Percentiles rank a stretch among this genome's conserved stretches.
Evolutionary conservation across 2,113 vertebrate species (phyloP).

Genomic region (Rafetus swinhoei): DNA sequence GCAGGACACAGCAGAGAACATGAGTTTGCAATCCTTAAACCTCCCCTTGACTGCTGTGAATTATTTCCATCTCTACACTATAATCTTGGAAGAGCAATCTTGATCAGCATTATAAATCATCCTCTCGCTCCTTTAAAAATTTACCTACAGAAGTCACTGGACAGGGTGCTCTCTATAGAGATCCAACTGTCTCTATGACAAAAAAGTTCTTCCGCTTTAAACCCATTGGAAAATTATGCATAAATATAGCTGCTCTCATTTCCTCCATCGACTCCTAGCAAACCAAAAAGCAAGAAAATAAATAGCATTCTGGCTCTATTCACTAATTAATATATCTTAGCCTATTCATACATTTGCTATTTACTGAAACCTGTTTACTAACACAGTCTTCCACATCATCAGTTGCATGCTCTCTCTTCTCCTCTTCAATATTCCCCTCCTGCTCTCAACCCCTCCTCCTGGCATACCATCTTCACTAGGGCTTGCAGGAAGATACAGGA

Average conservation of each 20-base stretch:
- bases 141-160: not conserved
- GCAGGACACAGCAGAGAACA: not conserved
- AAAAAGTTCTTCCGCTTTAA: not conserved
- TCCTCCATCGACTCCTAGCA: not conserved
- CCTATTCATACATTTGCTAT: not conserved
- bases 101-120: not conserved
- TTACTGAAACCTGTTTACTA: not conserved
- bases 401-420: not conserved
- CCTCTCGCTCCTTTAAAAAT: not conserved
- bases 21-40: slow-evolving; percentile 13
- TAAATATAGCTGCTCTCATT: not conserved
- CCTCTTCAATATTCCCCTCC: not conserved
- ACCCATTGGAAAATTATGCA: not conserved
- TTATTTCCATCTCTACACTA: not conserved
- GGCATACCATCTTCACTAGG: not conserved
- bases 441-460: not conserved
- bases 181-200: not conserved
- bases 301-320: not conserved
- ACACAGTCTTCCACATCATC: not conserved
- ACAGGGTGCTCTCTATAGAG: not conserved
- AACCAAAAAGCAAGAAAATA: not conserved
- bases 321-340: not conserved
- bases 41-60: not conserved
- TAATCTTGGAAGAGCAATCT: not conserved
- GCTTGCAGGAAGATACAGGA: not conserved